A percentile compares a stretch with the other conserved stretches of the same genome.
Evolutionary conservation across 1,140 invertebrate genomes (phyloP).

Genomic region (Achatina immaculata): DNA sequence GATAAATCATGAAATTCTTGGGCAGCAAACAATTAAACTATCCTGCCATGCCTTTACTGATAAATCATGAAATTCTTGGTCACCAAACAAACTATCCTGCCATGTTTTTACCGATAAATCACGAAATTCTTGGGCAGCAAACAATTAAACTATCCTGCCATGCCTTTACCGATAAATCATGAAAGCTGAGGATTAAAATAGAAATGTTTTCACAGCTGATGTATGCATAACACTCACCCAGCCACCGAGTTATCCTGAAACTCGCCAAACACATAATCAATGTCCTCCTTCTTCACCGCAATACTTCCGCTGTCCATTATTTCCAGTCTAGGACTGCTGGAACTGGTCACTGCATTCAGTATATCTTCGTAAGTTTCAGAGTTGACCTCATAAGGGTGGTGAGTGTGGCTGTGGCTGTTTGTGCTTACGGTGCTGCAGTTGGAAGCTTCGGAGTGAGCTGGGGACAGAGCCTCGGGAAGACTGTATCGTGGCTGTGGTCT

Average conservation of each 20-base stretch:
- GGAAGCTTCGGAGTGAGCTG: neutral
- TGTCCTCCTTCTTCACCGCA: slow-evolving; percentile 51
- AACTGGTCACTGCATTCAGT: slow-evolving; percentile 49
- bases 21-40: too few relatives aligned
- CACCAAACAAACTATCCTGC: too few relatives aligned
- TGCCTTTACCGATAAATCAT: too few relatives aligned
- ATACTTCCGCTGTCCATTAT: slow-evolving; percentile 23
- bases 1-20: too few relatives aligned
- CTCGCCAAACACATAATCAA: slow-evolving; percentile 29
- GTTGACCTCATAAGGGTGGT: slow-evolving; percentile 39
- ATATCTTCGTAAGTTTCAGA: slow-evolving; percentile 50
- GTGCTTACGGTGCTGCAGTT: slow-evolving; percentile 37
- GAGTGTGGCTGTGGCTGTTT: slow-evolving; percentile 1
- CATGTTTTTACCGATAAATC: too few relatives aligned
- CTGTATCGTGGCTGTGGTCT: neutral
- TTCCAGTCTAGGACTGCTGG: slow-evolving; percentile 43
- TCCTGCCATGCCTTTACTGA: too few relatives aligned
- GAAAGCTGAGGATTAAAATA: too few relatives aligned
- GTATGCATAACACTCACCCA: too few relatives aligned
- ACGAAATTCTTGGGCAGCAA: too few relatives aligned
- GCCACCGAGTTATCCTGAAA: slow-evolving; percentile 48
- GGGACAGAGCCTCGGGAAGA: neutral
- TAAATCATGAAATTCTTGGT: too few relatives aligned
- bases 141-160: too few relatives aligned
- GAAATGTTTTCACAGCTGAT: too few relatives aligned